Conservation (phyloP, 2,888 invertebrate genomes). For the Ernsta delagoae region DNA sequence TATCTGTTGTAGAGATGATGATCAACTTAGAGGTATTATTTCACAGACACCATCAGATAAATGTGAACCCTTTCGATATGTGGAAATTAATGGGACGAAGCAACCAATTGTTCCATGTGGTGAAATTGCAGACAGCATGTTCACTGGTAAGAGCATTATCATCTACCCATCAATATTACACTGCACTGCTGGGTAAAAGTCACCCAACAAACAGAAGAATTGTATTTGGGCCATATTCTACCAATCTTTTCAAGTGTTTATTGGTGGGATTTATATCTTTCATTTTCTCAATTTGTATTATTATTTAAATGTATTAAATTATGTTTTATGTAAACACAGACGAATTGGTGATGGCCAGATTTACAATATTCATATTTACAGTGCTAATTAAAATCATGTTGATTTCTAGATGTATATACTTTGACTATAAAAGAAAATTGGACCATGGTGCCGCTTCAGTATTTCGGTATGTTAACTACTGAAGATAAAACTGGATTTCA, state of each 20-base stretch:
- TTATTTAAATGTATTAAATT: no score
- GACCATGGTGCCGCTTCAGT: neutral
- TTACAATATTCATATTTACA: no score
- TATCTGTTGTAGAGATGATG: conserved; percentile 42
- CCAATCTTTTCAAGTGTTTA: no score
- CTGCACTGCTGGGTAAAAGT: no score
- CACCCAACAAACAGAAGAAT: no score
- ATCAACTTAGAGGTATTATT: conserved; percentile 43
- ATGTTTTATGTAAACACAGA: no score
- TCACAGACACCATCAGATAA: conserved; percentile 35
- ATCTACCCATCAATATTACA: no score
- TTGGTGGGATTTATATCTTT: no score
- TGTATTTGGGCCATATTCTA: no score
- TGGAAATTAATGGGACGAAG: neutral
- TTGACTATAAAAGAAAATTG: neutral
- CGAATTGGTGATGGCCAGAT: no score
- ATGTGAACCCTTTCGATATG: conserved; percentile 43
- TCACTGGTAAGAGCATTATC: conserved; percentile 42
- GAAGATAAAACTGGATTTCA: conserved; percentile 38
- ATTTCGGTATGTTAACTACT: conserved; percentile 33
- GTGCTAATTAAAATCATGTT: no score
- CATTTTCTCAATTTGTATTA: no score
- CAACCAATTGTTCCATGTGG: conserved; percentile 49
- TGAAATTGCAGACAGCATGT: conserved; percentile 46
- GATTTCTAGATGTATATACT: conserved; percentile 7